These are phyloP conservation scores for Barypeithes pellucidus DNA, from an alignment of 2,888 invertebrate genomes.

Conservation along the genomic window DNA sequence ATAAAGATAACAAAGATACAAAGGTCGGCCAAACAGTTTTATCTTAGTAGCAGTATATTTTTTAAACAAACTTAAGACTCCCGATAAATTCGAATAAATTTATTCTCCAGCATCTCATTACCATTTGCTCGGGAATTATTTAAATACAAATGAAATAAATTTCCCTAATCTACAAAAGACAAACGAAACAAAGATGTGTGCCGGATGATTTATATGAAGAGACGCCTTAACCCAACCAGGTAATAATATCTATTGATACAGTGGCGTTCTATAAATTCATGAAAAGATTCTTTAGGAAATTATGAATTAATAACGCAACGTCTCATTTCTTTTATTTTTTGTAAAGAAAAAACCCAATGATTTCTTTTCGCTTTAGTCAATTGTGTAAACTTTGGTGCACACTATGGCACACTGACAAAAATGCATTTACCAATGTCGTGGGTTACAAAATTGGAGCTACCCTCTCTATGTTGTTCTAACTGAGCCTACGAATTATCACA, in stretches of 20 bases:
- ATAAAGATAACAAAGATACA: slow-evolving; percentile 6
- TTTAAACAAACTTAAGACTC: slow-evolving; percentile 39
- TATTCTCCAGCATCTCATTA: slow-evolving; percentile 42
- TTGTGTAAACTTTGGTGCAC: too few relatives aligned
- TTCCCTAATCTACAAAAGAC: slow-evolving; percentile 50
- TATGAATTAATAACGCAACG: too few relatives aligned
- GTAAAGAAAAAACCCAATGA: too few relatives aligned
- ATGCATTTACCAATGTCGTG: too few relatives aligned
- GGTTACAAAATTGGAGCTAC: too few relatives aligned
- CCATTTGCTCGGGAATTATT: slow-evolving; percentile 46
- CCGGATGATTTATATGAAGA: slow-evolving; percentile 44
- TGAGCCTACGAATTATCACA: too few relatives aligned
- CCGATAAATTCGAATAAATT: slow-evolving; percentile 51
- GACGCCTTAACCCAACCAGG: slow-evolving; percentile 20
- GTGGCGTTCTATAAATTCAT: too few relatives aligned
- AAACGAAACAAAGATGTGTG: slow-evolving; percentile 42
- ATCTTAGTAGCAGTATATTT: slow-evolving; percentile 41
- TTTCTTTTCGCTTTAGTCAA: too few relatives aligned
- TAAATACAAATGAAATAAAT: slow-evolving; percentile 53
- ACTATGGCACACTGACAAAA: too few relatives aligned
- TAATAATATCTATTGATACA: slow-evolving; percentile 17
- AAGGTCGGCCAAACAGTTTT: slow-evolving; percentile 29
- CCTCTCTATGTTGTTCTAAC: too few relatives aligned
- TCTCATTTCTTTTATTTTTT: too few relatives aligned
- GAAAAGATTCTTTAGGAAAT: too few relatives aligned